phyloP scores from a whole-genome alignment of 1,140 invertebrate species.

The Sarcophaga peregrina region DNA sequence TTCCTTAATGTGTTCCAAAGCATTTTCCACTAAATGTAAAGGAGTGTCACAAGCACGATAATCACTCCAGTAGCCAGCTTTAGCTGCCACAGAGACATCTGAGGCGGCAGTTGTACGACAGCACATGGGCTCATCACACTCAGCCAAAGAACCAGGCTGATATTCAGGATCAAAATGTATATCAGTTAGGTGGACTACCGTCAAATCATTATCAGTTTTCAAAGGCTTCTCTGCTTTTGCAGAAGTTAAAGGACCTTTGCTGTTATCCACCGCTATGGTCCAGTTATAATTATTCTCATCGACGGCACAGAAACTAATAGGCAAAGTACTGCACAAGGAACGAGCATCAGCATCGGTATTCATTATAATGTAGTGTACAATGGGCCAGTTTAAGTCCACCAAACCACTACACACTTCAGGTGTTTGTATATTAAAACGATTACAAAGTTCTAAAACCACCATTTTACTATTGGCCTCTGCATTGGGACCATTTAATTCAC shows the following conservation, averaged over 20 bases:
- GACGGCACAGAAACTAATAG: conserved; percentile 54
- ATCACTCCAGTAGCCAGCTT: conserved; percentile 83
- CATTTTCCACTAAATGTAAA: conserved; percentile 73
- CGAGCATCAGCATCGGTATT: conserved; percentile 52
- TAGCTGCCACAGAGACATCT: conserved; percentile 54
- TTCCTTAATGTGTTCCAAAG: conserved; percentile 69
- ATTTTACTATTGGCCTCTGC: conserved; percentile 49
- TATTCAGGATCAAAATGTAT: conserved; percentile 85
- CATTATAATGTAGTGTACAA: conserved; percentile 54
- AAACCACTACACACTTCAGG: conserved; percentile 71
- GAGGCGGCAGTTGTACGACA: conserved; percentile 74
- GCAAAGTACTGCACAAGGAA: conserved; percentile 57
- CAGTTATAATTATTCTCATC: conserved; percentile 52
- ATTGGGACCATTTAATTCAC: conserved; percentile 53
- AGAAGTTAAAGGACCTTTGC: conserved; percentile 36
- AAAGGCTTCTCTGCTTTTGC: conserved; percentile 49
- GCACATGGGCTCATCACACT: conserved; percentile 81
- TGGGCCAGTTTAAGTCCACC: conserved; percentile 68
- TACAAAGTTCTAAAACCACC: conserved; percentile 69
- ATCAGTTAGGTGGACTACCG: conserved; percentile 82
- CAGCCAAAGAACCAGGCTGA: conserved; percentile 72
- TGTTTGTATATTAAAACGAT: conserved; percentile 69
- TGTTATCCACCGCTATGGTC: conserved; percentile 49
- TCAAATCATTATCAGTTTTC: conserved; percentile 58
- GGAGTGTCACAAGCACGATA: conserved; percentile 81